A percentile compares a stretch with the other conserved stretches of the same genome.
Conservation (phyloP, 2,888 invertebrate genomes). For the Drosophila affinis region DNA sequence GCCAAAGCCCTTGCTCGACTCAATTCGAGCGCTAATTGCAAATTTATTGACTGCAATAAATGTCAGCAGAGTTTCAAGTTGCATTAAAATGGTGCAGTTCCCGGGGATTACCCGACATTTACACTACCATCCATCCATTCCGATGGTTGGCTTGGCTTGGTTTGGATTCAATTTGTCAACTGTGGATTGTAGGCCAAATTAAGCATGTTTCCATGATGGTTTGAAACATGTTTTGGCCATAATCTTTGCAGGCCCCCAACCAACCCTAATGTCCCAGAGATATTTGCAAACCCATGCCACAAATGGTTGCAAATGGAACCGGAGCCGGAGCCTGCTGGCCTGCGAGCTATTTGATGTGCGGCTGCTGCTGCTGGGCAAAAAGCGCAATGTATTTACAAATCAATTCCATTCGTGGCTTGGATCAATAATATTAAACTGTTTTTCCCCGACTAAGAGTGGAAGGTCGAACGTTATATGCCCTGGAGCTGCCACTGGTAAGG, state of each 20-base stretch:
- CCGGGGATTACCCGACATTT: conserved; percentile 26
- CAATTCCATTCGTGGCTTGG: background rate
- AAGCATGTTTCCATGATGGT: background rate
- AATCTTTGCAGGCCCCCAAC: conserved; percentile 5
- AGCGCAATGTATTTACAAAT: conserved; percentile 1
- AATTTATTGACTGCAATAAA: conserved; percentile 75
- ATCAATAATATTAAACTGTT: background rate
- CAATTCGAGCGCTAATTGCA: conserved; percentile 56
- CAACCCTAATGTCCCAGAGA: background rate
- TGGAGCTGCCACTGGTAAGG: background rate
- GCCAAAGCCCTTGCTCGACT: conserved; percentile 12
- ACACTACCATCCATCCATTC: background rate
- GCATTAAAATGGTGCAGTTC: conserved; percentile 48
- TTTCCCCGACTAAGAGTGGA: background rate
- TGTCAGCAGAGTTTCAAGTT: conserved; percentile 57
- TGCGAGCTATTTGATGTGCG: conserved; percentile 1
- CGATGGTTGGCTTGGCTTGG: background rate
- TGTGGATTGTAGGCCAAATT: background rate
- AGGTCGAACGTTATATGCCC: background rate
- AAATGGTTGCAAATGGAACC: background rate
- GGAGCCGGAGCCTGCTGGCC: background rate
- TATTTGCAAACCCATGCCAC: background rate
- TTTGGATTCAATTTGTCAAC: conserved; percentile 25
- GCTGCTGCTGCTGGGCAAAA: background rate
- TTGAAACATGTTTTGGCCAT: background rate